A percentile compares a stretch with the other conserved stretches of the same genome.
phyloP scores from a whole-genome alignment of 1,140 invertebrate genomes.

The Leguminivora glycinivorella region DNA sequence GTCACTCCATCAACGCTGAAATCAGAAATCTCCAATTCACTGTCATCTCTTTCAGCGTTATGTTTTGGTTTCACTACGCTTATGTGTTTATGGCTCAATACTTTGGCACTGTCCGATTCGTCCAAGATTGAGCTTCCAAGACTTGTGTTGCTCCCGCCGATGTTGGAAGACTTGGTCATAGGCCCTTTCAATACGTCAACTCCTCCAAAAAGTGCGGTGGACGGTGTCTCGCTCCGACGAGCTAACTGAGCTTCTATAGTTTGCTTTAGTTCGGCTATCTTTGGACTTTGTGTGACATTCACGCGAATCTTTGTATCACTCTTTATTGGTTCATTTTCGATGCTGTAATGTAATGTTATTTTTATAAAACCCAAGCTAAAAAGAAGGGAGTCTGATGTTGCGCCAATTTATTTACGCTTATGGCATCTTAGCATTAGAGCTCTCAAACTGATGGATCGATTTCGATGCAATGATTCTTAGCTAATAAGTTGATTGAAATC shows the following conservation, averaged over 20 bases:
- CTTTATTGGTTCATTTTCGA: constrained; percentile 59
- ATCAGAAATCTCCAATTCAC: constrained; percentile 74
- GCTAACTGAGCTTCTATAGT: constrained; percentile 69
- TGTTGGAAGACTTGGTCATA: constrained; percentile 45
- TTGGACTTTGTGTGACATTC: constrained; percentile 57
- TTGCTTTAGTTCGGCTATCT: constrained; percentile 70
- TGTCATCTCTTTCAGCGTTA: constrained; percentile 59
- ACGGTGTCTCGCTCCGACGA: constrained; percentile 60
- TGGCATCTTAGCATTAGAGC: too few species aligned
- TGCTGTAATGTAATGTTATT: constrained; percentile 56
- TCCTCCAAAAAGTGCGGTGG: constrained; percentile 55
- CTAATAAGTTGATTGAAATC: too few species aligned
- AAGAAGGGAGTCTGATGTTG: too few species aligned
- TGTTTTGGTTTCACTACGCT: constrained; percentile 53
- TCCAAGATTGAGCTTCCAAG: constrained; percentile 72
- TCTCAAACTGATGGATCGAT: too few species aligned
- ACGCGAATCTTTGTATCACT: constrained; percentile 51
- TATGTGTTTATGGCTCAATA: constrained; percentile 41
- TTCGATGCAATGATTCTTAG: too few species aligned
- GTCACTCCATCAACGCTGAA: constrained; percentile 64
- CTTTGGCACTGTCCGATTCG: constrained; percentile 55
- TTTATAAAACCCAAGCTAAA: too few species aligned
- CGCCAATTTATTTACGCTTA: too few species aligned
- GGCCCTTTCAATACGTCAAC: constrained; percentile 55
- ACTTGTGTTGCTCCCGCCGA: constrained; percentile 71